Base-by-base conservation (phyloP, 2,888 invertebrate species). In the Perdita meconis region DNA sequence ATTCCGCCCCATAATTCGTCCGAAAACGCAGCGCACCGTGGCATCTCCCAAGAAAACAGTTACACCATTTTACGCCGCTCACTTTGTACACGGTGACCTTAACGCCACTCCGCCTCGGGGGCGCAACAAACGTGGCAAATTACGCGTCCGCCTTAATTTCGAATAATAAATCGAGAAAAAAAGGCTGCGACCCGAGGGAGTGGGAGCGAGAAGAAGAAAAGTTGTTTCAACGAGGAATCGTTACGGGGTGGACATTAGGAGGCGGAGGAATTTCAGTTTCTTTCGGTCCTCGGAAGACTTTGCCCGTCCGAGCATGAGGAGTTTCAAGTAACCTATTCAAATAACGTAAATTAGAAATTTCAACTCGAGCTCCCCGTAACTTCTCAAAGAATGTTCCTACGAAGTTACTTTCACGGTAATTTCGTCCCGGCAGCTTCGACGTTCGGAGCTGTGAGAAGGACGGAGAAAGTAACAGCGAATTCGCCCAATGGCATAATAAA, bases 401-500 rank as follows among this genome's bases (percentile, higher is more conserved):
- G n/a, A 42, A 42, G 19, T 36, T 22, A 19, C 36, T 12, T 34
- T n/a, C 24, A 2, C 22, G 47, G 30, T 13, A 47, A 69, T 50
- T 24, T 47, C 26, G 4, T n/a, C n/a, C 10, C 12, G 19, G 2
- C 16, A 24, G 13, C 10, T n/a, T 38, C n/a, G 22, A 36, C n/a
- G n/a, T n/a, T n/a, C n/a, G n/a, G n/a, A n/a, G n/a, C n/a, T n/a
- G n/a, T n/a, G n/a, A n/a, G n/a, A n/a, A n/a, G n/a, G n/a, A n/a
- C 1, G 6, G 38, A 0, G 44, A 72, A 44, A 30, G 26, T 44
- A 22, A 30, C 16, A 36, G 30, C 19, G 19, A 66, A 71, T 72
- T 72, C 57, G n/a, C 42, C 13, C 51, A 42, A 34, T 34, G 57
- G 40, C 26, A 19, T 70, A 47, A 61, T 69, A 69, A 73, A 70